Conservation (phyloP, 2,113 vertebrate genomes). For the Nyctibius bracteatus region DNA sequence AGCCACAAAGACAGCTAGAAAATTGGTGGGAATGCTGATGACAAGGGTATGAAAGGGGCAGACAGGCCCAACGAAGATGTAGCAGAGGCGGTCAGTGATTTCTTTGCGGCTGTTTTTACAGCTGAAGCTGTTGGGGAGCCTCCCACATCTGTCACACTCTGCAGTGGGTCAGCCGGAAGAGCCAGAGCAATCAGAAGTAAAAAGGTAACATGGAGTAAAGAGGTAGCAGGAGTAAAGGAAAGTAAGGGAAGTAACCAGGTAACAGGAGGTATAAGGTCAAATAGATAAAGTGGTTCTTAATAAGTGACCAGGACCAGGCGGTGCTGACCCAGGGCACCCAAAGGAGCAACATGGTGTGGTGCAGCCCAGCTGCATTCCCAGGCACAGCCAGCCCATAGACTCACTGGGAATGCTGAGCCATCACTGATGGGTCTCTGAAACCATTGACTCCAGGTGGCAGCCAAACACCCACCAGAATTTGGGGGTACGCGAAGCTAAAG, state of each 20-base stretch:
- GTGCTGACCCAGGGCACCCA: background rate
- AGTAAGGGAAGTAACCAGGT: background rate
- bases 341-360: fast-evolving
- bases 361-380: background rate
- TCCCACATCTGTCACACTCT: background rate
- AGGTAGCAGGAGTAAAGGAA: background rate
- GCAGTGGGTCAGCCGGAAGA: background rate
- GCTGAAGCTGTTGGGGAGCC: background rate
- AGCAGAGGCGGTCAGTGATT: background rate
- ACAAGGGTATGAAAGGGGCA: background rate
- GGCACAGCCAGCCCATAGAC: background rate
- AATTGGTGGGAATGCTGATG: background rate
- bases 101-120: background rate
- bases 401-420: background rate
- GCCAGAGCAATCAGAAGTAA: background rate
- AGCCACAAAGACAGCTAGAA: background rate
- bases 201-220: background rate
- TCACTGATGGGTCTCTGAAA: background rate
- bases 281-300: background rate
- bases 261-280: background rate
- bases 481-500: background rate
- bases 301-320: background rate
- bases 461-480: background rate
- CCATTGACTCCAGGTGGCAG: background rate
- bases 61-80: background rate